Conservation (phyloP, 2,888 invertebrate genomes). For the Selenia dentaria region DNA sequence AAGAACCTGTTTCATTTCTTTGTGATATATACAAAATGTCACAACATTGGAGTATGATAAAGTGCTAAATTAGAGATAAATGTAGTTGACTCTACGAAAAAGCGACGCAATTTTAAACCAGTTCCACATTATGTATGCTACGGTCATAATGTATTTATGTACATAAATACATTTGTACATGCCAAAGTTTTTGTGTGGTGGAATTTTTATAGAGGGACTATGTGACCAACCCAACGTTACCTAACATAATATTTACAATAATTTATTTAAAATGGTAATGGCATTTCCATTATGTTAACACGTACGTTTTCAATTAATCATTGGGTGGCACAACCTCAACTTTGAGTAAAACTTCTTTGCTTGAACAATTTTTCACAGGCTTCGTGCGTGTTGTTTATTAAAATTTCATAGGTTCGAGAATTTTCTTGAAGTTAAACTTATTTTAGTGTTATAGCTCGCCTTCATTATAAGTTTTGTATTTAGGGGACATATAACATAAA, state of each 20-base stretch:
- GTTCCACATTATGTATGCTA: slow-evolving; percentile 52
- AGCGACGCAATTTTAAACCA: slow-evolving; percentile 53
- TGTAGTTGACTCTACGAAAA: slow-evolving; percentile 29
- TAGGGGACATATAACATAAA: too few species aligned
- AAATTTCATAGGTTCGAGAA: too few species aligned
- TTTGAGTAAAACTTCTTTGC: not conserved
- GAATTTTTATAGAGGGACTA: slow-evolving; percentile 39
- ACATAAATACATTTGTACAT: slow-evolving; percentile 46
- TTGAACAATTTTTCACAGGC: too few species aligned
- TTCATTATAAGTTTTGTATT: too few species aligned
- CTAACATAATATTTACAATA: slow-evolving; percentile 13
- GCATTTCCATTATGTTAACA: slow-evolving; percentile 9
- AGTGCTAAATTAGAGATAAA: slow-evolving; percentile 6
- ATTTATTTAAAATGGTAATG: slow-evolving; percentile 17
- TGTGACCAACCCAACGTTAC: slow-evolving; percentile 10
- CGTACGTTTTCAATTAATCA: slow-evolving; percentile 8
- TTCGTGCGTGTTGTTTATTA: too few species aligned
- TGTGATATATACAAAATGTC: not conserved
- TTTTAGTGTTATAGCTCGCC: too few species aligned
- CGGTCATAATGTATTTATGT: slow-evolving; percentile 54
- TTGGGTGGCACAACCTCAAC: slow-evolving; percentile 3
- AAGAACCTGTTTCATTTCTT: slow-evolving; percentile 1
- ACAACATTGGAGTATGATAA: slow-evolving; percentile 7
- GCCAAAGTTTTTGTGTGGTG: slow-evolving; percentile 41
- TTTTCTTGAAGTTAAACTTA: too few species aligned